These are phyloP conservation scores for Zalophus californianus DNA, from an alignment of 2,797 vertebrate genomes.

Conservation along the genomic window DNA sequence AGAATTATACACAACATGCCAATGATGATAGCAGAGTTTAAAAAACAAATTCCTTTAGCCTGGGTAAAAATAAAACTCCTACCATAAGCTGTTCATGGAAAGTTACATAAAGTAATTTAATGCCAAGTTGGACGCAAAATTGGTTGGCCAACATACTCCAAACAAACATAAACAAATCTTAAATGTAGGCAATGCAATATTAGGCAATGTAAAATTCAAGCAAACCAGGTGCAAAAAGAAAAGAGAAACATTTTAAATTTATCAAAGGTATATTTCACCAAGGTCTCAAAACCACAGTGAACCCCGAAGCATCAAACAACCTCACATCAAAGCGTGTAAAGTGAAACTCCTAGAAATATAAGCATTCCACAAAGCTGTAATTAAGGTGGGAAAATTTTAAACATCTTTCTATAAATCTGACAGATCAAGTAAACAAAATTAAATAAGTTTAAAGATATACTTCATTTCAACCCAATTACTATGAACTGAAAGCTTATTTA, in stretches of 20 bases:
- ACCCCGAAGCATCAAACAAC: neutral
- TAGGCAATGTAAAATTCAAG: neutral
- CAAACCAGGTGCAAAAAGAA: neutral
- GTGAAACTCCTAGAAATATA: neutral
- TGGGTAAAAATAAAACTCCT: neutral
- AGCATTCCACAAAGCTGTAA: neutral
- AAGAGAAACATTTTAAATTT: neutral
- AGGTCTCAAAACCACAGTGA: neutral
- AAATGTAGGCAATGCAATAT: neutral
- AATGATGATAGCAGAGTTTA: neutral
- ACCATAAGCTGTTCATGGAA: neutral
- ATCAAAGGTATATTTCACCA: neutral
- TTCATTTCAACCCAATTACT: neutral
- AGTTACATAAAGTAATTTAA: neutral
- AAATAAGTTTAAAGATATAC: neutral
- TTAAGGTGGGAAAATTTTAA: neutral
- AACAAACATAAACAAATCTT: neutral
- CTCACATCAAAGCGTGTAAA: neutral
- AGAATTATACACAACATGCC: neutral
- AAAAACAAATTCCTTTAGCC: neutral
- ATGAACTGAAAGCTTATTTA: neutral
- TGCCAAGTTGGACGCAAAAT: neutral
- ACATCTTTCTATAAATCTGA: conserved; percentile 39
- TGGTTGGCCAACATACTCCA: neutral
- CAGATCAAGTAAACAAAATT: conserved; percentile 28